Percentiles rank a stretch among this genome's conserved stretches.
Conservation (phyloP, 2,888 invertebrate species). For the Biston stratarius region DNA sequence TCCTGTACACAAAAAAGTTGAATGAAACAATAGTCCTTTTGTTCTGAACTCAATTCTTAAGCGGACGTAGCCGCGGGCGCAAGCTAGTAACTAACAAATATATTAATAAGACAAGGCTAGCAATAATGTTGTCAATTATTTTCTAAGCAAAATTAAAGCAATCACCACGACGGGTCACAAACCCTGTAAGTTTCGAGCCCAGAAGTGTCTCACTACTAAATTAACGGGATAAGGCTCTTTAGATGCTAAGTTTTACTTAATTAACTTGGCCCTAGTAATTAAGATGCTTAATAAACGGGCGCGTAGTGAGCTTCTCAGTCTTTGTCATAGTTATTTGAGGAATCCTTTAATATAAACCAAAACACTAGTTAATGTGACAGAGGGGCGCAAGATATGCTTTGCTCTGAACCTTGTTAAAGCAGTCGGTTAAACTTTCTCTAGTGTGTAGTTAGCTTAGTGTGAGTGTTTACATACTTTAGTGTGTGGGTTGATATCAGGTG, state of each 20-base stretch:
- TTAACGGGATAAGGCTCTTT: constrained; percentile 79
- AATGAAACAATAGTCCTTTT: too few relatives aligned
- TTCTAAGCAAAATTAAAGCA: constrained; percentile 17
- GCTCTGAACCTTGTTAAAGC: constrained; percentile 50
- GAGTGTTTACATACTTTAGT: constrained; percentile 15
- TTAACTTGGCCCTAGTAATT: constrained; percentile 84
- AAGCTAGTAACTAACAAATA: too few relatives aligned
- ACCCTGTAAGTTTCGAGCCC: constrained; percentile 28
- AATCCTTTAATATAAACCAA: constrained; percentile 82
- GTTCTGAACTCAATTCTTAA: too few relatives aligned
- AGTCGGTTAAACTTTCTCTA: constrained; percentile 58
- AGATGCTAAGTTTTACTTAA: constrained; percentile 82
- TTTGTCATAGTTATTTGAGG: constrained; percentile 81
- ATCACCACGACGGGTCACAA: constrained; percentile 15
- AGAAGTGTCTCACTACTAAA: constrained; percentile 70
- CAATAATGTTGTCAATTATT: constrained; percentile 12
- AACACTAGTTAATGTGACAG: constrained; percentile 73
- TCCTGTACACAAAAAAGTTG: too few relatives aligned
- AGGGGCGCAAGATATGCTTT: constrained; percentile 65
- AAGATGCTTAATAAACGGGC: constrained; percentile 84
- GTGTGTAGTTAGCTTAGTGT: constrained; percentile 41
- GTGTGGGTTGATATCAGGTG: constrained; percentile 49
- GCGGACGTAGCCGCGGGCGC: too few relatives aligned
- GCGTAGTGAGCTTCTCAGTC: constrained; percentile 71
- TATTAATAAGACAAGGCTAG: not conserved